Percentiles rank a stretch among this genome's conserved stretches.
phyloP scores from a whole-genome alignment of 2,797 vertebrate genomes.

The Pantherophis vulpinus region DNA sequence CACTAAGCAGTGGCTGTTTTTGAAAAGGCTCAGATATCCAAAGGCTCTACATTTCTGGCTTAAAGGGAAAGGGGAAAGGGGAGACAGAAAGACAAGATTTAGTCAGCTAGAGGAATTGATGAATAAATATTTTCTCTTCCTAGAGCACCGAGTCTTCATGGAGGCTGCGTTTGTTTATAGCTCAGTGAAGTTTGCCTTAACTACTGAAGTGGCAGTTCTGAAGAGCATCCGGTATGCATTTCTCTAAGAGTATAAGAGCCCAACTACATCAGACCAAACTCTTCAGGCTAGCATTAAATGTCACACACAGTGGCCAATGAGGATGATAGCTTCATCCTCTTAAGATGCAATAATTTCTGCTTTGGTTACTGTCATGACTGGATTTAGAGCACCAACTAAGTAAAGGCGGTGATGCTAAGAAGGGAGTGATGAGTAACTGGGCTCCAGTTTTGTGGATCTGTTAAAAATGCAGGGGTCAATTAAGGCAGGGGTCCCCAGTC shows the following conservation, averaged over 20 bases:
- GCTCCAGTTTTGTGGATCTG: neutral
- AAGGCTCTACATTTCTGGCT: neutral
- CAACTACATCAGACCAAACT: neutral
- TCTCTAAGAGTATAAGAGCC: neutral
- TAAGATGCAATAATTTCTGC: neutral
- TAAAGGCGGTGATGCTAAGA: neutral
- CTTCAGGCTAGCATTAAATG: neutral
- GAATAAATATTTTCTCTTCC: conserved; percentile 11
- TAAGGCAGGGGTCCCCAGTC: neutral
- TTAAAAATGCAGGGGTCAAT: neutral
- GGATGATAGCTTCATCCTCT: neutral
- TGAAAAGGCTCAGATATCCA: neutral
- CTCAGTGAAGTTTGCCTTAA: conserved; percentile 87
- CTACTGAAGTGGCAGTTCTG: conserved; percentile 82
- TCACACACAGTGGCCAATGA: neutral
- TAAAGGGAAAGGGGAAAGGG: neutral
- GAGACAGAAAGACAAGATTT: neutral
- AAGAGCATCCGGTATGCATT: conserved; percentile 79
- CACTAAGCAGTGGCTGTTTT: neutral
- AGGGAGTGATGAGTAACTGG: no score
- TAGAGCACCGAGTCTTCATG: conserved; percentile 93
- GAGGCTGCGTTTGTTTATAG: conserved; percentile 93
- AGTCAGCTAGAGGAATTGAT: neutral
- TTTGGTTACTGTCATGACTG: neutral
- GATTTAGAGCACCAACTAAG: neutral